phyloP scores from a whole-genome alignment of 1,140 invertebrate species.

The Tetramorium simillimum region DNA sequence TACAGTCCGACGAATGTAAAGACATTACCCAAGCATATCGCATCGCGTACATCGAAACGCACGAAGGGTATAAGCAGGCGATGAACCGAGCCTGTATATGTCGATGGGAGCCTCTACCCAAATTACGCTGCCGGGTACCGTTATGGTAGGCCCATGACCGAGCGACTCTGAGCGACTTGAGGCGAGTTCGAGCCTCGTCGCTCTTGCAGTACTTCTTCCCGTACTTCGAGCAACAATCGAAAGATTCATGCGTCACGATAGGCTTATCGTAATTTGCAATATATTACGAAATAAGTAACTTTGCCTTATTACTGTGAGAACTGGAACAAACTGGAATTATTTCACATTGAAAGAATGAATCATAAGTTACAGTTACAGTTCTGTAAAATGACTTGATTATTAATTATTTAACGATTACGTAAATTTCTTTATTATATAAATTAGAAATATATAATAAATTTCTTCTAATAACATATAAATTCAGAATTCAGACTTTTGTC shows the following conservation, averaged over 20 bases:
- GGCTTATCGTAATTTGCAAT: neutral
- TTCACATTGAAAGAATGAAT: neutral
- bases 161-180: conserved; percentile 45
- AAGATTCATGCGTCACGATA: conserved; percentile 28
- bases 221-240: conserved; percentile 22
- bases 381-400: neutral
- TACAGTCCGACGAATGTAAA: conserved; percentile 40
- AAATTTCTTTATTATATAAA: neutral
- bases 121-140: conserved; percentile 80
- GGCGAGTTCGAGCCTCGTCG: conserved; percentile 25
- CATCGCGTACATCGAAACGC: conserved; percentile 11
- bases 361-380: neutral
- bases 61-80: conserved; percentile 63
- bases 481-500: neutral
- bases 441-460: neutral
- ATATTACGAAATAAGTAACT: neutral
- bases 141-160: conserved; percentile 75
- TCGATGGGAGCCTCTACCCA: conserved; percentile 71
- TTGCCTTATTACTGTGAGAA: neutral
- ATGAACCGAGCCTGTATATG: conserved; percentile 64
- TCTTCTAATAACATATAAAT: neutral
- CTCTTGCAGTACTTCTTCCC: conserved; percentile 46
- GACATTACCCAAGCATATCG: conserved; percentile 48
- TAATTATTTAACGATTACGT: neutral
- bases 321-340: neutral